Conservation (phyloP, 2,113 vertebrate genomes). For the Entelurus aequoreus region DNA sequence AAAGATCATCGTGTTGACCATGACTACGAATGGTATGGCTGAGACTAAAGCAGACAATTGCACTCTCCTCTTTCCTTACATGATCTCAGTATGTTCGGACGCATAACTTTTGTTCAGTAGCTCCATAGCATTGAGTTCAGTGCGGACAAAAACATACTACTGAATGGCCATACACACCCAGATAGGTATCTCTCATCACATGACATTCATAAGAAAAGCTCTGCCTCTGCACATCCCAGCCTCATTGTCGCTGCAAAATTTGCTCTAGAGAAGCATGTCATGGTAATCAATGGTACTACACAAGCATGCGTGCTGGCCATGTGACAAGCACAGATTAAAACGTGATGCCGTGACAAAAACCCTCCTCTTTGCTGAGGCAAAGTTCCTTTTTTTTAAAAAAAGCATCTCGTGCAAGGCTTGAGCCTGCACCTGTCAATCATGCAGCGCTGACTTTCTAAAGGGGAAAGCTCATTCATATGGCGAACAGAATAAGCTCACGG, state of each 20-base stretch:
- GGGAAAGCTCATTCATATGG: constrained; percentile 37
- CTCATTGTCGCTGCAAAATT: constrained; percentile 12
- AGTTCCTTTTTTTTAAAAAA: constrained; percentile 24
- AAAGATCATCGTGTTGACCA: constrained; percentile 25
- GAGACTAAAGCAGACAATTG: constrained; percentile 43
- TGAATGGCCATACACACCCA: constrained; percentile 38
- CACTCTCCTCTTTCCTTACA: constrained; percentile 41
- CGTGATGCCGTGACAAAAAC: constrained; percentile 9
- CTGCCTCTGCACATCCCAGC: constrained; percentile 30
- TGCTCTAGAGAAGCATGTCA: background rate
- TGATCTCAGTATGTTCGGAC: constrained; percentile 1
- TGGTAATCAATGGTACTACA: constrained; percentile 8
- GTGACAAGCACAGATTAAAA: constrained; percentile 24
- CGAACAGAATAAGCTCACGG: constrained; percentile 17
- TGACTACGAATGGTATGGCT: constrained; percentile 10
- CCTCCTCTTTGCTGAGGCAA: constrained; percentile 1
- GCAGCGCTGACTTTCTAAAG: constrained; percentile 30
- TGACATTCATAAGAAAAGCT: constrained; percentile 35
- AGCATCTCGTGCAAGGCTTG: constrained; percentile 22
- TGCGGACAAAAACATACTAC: background rate
- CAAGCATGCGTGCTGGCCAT: constrained; percentile 15
- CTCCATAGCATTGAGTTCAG: background rate
- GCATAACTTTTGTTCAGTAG: background rate
- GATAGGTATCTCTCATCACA: constrained; percentile 39
- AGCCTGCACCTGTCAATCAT: constrained; percentile 49